Conservation (phyloP, 2,797 vertebrate genomes). For the Gorsachius magnificus region DNA sequence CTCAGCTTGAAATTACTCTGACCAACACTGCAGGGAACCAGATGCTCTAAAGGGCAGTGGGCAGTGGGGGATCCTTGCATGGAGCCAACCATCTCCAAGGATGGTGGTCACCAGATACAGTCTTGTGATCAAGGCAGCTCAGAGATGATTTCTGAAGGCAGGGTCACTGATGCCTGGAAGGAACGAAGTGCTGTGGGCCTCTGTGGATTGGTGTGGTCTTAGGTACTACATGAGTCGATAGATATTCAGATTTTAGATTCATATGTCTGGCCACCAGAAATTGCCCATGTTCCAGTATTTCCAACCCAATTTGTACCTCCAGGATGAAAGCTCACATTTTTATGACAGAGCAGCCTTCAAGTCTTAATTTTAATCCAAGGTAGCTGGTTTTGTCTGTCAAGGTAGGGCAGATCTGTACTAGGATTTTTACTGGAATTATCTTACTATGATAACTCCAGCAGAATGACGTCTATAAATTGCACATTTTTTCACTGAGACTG, state of each 20-base stretch:
- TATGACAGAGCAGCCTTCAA: neutral
- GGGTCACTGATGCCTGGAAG: neutral
- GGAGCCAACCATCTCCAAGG: neutral
- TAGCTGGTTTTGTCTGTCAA: neutral
- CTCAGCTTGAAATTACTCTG: neutral
- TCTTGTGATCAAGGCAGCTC: neutral
- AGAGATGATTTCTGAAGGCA: neutral
- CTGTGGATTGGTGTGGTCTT: neutral
- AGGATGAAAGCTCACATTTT: neutral
- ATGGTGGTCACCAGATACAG: neutral
- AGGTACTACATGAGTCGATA: neutral
- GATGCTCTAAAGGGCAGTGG: neutral
- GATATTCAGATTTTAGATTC: neutral
- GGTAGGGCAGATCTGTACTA: neutral
- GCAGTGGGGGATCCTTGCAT: neutral
- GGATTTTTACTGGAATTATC: neutral
- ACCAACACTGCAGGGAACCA: neutral
- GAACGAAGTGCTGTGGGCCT: neutral
- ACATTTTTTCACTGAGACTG: slow-evolving; percentile 9
- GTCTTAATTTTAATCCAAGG: neutral
- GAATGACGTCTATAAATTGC: neutral
- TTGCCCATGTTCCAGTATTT: neutral
- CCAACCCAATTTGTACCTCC: neutral
- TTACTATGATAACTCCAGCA: neutral
- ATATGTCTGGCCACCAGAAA: neutral